These are phyloP conservation scores for Onthophagus taurus DNA, from an alignment of 1,140 invertebrate species.

Conservation along the genomic window DNA sequence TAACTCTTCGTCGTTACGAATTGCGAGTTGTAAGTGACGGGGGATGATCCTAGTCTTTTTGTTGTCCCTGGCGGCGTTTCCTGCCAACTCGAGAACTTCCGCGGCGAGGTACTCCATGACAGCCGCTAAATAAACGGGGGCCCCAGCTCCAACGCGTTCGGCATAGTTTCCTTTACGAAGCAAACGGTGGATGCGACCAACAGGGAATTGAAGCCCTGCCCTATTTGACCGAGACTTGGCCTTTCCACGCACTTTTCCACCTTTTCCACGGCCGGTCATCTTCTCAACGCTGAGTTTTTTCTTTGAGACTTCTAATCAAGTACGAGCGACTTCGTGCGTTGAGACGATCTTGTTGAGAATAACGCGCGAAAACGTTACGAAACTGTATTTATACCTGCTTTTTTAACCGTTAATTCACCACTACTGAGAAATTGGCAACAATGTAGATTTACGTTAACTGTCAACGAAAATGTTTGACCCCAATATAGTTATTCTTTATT, in stretches of 20 bases:
- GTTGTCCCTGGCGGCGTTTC: slow-evolving; percentile 61
- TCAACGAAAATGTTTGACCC: no score
- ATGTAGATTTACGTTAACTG: no score
- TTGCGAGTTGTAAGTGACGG: slow-evolving; percentile 68
- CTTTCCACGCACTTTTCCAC: slow-evolving; percentile 53
- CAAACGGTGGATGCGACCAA: slow-evolving; percentile 59
- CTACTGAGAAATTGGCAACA: slow-evolving; percentile 2
- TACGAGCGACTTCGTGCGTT: no score
- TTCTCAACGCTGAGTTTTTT: not conserved
- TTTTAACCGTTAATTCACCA: slow-evolving; percentile 7
- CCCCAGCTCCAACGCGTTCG: slow-evolving; percentile 55
- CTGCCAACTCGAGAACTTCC: slow-evolving; percentile 66
- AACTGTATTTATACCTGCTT: no score
- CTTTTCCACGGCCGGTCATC: slow-evolving; percentile 51
- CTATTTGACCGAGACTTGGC: slow-evolving; percentile 51
- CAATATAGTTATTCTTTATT: no score
- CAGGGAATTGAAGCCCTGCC: slow-evolving; percentile 60
- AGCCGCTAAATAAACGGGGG: slow-evolving; percentile 60
- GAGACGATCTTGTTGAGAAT: no score
- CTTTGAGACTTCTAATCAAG: no score
- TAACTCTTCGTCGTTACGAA: slow-evolving; percentile 77
- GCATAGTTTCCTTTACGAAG: slow-evolving; percentile 60
- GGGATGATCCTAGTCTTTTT: slow-evolving; percentile 62
- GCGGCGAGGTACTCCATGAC: slow-evolving; percentile 51
- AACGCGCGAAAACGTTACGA: no score